These are phyloP conservation scores for Branchinecta sandiegonensis DNA, from an alignment of 2,888 invertebrate species.

Conservation along the genomic window DNA sequence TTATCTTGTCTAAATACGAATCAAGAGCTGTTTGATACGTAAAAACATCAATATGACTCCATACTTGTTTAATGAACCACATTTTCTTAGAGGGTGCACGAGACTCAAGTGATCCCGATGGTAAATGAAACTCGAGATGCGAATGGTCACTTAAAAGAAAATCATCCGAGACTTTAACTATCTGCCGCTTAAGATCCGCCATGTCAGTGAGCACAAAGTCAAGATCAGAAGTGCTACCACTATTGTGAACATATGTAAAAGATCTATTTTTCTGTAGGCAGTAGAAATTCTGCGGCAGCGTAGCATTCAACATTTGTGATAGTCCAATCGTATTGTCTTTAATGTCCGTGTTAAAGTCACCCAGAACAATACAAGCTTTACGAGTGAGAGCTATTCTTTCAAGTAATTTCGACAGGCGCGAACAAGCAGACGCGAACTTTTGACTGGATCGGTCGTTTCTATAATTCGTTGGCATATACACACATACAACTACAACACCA, in stretches of 20 bases:
- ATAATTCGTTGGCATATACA: conserved; percentile 4
- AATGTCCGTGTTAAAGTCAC: conserved; percentile 4
- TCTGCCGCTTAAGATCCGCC: too few relatives aligned
- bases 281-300: neutral
- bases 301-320: conserved; percentile 8
- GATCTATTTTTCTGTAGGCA: neutral
- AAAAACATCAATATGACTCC: too few relatives aligned
- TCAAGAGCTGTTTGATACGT: too few relatives aligned
- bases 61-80: too few relatives aligned
- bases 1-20: too few relatives aligned
- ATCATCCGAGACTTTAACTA: too few relatives aligned
- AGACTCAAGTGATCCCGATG: too few relatives aligned
- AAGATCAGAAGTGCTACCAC: neutral
- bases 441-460: conserved; percentile 6
- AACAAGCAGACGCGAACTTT: neutral
- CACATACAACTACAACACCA: neutral
- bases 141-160: too few relatives aligned
- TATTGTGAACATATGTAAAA: neutral
- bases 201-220: too few relatives aligned
- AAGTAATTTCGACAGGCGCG: neutral
- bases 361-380: neutral
- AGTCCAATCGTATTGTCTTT: neutral
- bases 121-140: too few relatives aligned
- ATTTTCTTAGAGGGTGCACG: too few relatives aligned
- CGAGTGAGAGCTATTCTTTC: neutral